Evolutionary conservation across 2,888 invertebrate species (phyloP).

Genomic region (Kryphioiulus occultus): DNA sequence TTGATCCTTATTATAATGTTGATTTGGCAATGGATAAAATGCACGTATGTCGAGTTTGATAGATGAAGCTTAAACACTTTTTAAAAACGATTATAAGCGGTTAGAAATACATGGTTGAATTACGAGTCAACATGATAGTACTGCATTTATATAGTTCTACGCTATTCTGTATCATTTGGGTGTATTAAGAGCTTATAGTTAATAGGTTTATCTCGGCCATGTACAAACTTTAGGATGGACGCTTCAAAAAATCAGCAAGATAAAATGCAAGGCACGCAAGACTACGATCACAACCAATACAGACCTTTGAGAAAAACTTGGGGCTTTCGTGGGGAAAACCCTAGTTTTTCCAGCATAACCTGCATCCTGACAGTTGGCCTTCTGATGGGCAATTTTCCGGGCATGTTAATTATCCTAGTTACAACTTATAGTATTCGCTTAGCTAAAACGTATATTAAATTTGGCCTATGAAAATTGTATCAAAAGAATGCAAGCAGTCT

Average conservation of each 20-base stretch:
- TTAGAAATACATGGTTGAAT: not conserved
- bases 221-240: not conserved
- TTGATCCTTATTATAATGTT: not conserved
- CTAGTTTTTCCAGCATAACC: not conserved
- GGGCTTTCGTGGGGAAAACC: not conserved
- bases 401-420: not conserved
- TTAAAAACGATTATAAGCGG: not conserved
- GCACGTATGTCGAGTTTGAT: not conserved
- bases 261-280: not conserved
- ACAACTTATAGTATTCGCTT: not conserved
- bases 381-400: not conserved
- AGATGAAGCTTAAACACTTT: not conserved
- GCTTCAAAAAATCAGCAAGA: not conserved
- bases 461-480: not conserved
- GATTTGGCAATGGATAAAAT: not conserved
- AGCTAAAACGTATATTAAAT: not conserved
- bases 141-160: not conserved
- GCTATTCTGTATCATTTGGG: not conserved
- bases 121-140: not conserved
- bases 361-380: not conserved
- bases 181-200: not conserved
- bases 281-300: not conserved
- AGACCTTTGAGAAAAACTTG: not conserved
- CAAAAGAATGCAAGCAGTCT: not conserved
- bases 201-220: not conserved